These are phyloP conservation scores for Harpalus rufipes DNA, from an alignment of 2,888 invertebrate genomes.

Conservation along the genomic window DNA sequence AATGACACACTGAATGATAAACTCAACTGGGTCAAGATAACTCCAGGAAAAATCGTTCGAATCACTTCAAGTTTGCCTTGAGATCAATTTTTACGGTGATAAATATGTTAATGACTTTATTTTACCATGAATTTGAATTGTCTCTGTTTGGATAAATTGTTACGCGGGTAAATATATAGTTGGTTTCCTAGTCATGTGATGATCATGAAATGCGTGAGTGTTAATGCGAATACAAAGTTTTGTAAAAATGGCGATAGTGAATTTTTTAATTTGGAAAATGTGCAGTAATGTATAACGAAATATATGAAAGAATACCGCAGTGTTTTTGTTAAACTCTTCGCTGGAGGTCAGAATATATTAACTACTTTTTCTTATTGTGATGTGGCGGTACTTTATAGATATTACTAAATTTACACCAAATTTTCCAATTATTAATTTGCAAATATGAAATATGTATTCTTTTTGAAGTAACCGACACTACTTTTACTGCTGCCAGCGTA, in stretches of 20 bases:
- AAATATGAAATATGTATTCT: no score
- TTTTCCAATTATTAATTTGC: no score
- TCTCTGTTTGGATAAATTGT: slow-evolving; percentile 23
- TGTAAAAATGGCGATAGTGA: not conserved
- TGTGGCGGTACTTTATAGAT: no score
- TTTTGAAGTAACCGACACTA: no score
- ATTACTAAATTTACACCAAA: no score
- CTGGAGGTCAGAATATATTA: no score
- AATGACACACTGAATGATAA: slow-evolving; percentile 51
- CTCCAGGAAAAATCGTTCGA: slow-evolving; percentile 19
- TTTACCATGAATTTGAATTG: not conserved
- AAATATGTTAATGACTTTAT: slow-evolving; percentile 44
- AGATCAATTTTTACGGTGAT: slow-evolving; percentile 14
- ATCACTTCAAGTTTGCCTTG: slow-evolving; percentile 30
- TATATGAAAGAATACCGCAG: no score
- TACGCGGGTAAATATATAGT: not conserved
- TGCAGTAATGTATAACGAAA: not conserved
- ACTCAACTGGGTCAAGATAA: slow-evolving; percentile 39
- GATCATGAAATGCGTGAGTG: not conserved
- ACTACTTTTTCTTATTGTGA: no score
- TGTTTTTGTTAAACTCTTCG: no score
- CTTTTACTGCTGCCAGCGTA: no score
- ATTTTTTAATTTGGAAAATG: not conserved
- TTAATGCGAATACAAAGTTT: not conserved
- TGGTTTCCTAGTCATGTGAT: not conserved